phyloP scores from a whole-genome alignment of 2,888 invertebrate species.

The Napeogenes inachia region DNA sequence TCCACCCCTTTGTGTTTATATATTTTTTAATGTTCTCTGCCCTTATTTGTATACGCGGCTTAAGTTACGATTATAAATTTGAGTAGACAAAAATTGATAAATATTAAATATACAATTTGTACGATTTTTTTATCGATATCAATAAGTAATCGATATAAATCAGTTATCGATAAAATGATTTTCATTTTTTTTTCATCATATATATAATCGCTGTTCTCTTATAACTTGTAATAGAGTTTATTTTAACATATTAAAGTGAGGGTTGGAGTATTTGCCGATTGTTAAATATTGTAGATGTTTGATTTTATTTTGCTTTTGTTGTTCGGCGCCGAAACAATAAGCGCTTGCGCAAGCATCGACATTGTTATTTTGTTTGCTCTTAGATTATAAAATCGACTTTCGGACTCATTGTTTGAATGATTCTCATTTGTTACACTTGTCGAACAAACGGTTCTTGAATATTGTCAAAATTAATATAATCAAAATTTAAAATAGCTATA shows the following conservation, averaged over 20 bases:
- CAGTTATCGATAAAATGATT: no score
- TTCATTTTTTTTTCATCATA: no score
- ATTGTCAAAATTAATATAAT: constrained; percentile 4
- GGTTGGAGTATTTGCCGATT: constrained; percentile 55
- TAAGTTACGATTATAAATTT: constrained; percentile 6
- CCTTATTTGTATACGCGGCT: constrained; percentile 30
- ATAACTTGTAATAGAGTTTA: not conserved
- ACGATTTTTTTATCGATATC: no score
- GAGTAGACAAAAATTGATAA: no score
- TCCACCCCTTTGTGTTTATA: constrained; percentile 49
- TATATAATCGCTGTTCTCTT: not conserved
- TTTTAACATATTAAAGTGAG: constrained; percentile 59
- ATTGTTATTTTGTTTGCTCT: constrained; percentile 6
- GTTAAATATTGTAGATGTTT: constrained; percentile 52
- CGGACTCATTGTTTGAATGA: constrained; percentile 3
- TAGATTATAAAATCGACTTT: constrained; percentile 6
- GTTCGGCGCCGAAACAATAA: constrained; percentile 43
- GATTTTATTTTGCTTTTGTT: constrained; percentile 42
- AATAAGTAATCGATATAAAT: no score
- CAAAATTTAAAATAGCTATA: not conserved
- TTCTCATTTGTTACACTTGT: not conserved
- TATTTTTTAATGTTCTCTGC: constrained; percentile 42
- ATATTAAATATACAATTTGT: no score
- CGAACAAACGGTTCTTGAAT: not conserved
- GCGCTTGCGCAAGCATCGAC: constrained; percentile 39